phyloP scores from a whole-genome alignment of 2,797 vertebrate genomes.

The Xerus rutilus region DNA sequence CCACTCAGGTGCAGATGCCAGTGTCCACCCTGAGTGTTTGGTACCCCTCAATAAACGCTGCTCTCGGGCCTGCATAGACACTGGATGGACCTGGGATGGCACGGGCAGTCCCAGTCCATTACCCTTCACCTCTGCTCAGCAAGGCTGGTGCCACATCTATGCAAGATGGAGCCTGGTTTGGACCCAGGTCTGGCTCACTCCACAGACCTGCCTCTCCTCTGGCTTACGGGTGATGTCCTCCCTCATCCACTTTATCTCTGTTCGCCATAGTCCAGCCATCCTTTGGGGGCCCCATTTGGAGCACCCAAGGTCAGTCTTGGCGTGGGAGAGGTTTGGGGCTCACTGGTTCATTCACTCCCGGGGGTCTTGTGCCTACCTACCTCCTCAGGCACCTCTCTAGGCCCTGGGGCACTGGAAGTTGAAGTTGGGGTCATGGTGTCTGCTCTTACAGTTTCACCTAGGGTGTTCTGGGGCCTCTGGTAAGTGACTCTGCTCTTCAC shows the following conservation, averaged over 20 bases:
- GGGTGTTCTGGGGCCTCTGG: background rate
- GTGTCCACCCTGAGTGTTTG: background rate
- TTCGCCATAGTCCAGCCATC: background rate
- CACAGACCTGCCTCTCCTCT: background rate
- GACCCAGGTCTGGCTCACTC: background rate
- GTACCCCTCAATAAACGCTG: background rate
- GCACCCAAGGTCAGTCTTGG: background rate
- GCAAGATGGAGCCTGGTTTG: background rate
- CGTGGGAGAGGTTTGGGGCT: accelerated
- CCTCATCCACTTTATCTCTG: background rate
- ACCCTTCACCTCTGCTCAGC: background rate
- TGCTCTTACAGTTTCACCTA: background rate
- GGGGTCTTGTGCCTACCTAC: background rate
- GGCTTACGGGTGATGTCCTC: background rate
- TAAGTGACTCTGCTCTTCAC: background rate
- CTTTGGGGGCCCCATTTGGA: background rate
- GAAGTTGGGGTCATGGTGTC: background rate
- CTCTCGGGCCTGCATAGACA: background rate
- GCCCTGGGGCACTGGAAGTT: background rate
- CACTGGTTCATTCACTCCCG: background rate
- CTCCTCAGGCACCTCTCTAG: background rate
- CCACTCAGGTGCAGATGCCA: background rate
- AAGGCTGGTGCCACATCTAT: background rate
- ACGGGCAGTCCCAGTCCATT: background rate
- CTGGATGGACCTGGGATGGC: background rate